Base-by-base conservation (phyloP, 2,888 invertebrate genomes). In the Crossocerus cetratus region DNA sequence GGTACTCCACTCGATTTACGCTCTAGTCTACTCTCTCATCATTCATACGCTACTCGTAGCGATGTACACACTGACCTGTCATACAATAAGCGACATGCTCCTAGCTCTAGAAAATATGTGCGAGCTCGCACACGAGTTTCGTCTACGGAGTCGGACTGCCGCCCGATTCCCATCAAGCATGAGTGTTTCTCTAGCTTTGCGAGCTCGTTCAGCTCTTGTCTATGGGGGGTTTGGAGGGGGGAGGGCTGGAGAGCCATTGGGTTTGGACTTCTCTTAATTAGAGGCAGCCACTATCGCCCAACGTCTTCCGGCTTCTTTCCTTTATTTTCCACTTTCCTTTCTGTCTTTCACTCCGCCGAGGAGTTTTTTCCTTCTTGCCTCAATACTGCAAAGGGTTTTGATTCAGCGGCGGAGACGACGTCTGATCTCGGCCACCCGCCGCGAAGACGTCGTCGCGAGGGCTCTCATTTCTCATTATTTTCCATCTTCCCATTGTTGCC, bases 401-500 rank as follows among this genome's bases (percentile, higher is more conserved):
- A 77, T 76, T 75, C 76, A 16, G 67, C 64, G 55, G 58, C 45
- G 49, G 55, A 76, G 72, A 72, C 69, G 72, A 72, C 69, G 68
- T 68, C 74, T 66, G 67, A 74, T 77, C 71, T 65, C 45, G 57
- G 20, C 43, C 44, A 45, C 21, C 32, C 57, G 45, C 43, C 59
- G 63, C 57, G 57, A 56, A 18, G 60, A 21, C 49, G 62, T 53
- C 59, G 21, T 16, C 22, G 45, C 42, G 42, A 44, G 42, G 32
- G 53, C 65, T 55, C 59, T 65, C 63, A 67, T 45, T 72, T 62
- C 80, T 84, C 80, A 81, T 86, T 87, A 86, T 86, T 86, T 87
- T 80, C 82, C 84, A 85, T 84, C 83, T 84, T 84, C 76, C 83
- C 81, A 86, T 88, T 88, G 86, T 88, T 84, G 85, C 82, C 84